Evolutionary conservation across 1,140 invertebrate species (phyloP), one percentile per base, ranked within the genome.

Genomic region (Neotoxoptera formosana): DNA sequence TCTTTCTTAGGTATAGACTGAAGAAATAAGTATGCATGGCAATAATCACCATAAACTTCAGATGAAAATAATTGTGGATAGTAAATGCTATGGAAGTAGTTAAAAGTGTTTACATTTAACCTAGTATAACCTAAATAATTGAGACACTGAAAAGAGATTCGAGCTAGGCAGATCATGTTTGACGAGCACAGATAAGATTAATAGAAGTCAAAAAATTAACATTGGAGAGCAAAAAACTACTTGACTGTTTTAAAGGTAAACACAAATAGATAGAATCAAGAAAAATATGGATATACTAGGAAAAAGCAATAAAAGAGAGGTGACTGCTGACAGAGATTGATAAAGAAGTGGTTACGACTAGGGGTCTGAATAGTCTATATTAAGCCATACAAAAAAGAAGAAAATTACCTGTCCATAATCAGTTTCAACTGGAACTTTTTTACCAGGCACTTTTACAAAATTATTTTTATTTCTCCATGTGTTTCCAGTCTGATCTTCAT

Each of bases 391-490:
- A n/a, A 67, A 67, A 41, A 84, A 84, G 8, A 84, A 25, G 1
- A 81, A 34, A 25, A 8, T 47, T 94, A 94, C 96, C 83, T 96
- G 96, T 2, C 97, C 97, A 95, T 98, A 98, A 95, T 99, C 98
- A 94, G 99, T 96, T 94, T 99, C 99, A 56, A 99, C 95, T 0
- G 98, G 98, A 95, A 97, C 98, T 96, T 99, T 98, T 90, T 95
- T 96, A n/a, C 97, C 97, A 7, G 98, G 97, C 51, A 97, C 95
- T 96, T 99, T 99, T 6, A 96, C 95, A 95, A 99, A 99, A 93
- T 97, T 94, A 47, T 97, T 95, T 30, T 97, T 95, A 47, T 96
- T 94, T 1, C 95, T 95, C 97, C 98, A 99, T 0, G 94, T 41
- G 95, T 99, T 99, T 86, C 98, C 97, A 51, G 97, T 97, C 95